phyloP scores from a whole-genome alignment of 2,888 invertebrate genomes.

The Nezara viridula region DNA sequence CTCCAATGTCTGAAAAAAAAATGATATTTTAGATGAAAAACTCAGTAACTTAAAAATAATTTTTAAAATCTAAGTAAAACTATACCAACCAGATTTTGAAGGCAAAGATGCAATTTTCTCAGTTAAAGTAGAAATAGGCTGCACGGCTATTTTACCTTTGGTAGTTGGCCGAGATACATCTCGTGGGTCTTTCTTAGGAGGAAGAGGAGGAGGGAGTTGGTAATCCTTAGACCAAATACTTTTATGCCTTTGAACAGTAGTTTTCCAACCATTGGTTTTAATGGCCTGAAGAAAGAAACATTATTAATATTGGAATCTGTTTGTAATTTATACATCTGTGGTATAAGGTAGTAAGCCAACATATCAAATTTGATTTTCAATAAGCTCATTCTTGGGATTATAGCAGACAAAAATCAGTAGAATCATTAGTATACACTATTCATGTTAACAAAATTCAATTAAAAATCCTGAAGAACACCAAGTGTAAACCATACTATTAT shows the following conservation, averaged over 20 bases:
- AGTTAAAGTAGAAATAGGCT: slow-evolving; percentile 31
- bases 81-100: slow-evolving; percentile 48
- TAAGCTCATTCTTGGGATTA: too few species aligned
- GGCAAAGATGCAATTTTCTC: slow-evolving; percentile 52
- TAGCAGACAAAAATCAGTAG: too few species aligned
- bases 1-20: slow-evolving; percentile 56
- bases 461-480: too few species aligned
- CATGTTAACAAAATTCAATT: too few species aligned
- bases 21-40: background rate
- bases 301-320: background rate
- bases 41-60: background rate
- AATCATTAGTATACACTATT: too few species aligned
- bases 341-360: too few species aligned
- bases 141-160: slow-evolving; percentile 55
- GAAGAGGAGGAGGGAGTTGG: slow-evolving; percentile 61
- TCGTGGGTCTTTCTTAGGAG: slow-evolving; percentile 59
- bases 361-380: too few species aligned
- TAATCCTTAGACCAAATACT: slow-evolving; percentile 71
- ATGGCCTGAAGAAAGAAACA: slow-evolving; percentile 38
- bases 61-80: background rate
- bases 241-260: slow-evolving; percentile 68
- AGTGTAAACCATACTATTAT: too few species aligned
- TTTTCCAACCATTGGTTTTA: slow-evolving; percentile 62
- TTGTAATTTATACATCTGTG: background rate
- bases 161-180: slow-evolving; percentile 58